Evolutionary conservation across 2,888 invertebrate species (phyloP).

Genomic region (Drosophila koepferae): DNA sequence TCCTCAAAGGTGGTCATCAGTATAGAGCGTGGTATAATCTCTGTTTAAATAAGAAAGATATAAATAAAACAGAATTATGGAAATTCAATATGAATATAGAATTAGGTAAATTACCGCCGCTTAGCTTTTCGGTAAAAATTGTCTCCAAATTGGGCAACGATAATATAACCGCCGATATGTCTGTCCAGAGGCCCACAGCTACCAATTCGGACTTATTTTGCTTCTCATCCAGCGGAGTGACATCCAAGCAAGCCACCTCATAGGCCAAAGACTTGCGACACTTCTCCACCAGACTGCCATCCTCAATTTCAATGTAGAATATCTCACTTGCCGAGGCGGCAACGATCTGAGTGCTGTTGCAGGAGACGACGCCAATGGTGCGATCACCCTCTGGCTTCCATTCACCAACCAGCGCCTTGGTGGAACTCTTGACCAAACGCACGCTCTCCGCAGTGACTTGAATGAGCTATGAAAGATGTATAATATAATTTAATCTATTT

Average conservation of each 20-base stretch:
- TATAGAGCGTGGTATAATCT: slow-evolving; percentile 98
- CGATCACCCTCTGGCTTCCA: slow-evolving; percentile 91
- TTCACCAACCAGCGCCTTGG: slow-evolving; percentile 89
- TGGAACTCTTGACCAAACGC: slow-evolving; percentile 89
- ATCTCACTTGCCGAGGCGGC: slow-evolving; percentile 95
- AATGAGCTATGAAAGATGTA: slow-evolving; percentile 85
- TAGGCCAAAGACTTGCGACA: slow-evolving; percentile 92
- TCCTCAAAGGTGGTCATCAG: slow-evolving; percentile 97
- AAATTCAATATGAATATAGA: background rate
- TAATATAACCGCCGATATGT: slow-evolving; percentile 95
- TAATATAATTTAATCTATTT: background rate
- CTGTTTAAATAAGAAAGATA: slow-evolving; percentile 85
- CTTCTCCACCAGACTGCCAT: slow-evolving; percentile 88
- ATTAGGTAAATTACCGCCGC: slow-evolving; percentile 88
- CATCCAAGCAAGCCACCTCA: slow-evolving; percentile 98
- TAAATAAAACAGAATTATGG: background rate
- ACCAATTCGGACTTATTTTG: slow-evolving; percentile 89
- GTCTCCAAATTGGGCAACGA: slow-evolving; percentile 92
- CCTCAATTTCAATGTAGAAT: slow-evolving; percentile 92
- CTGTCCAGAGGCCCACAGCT: slow-evolving; percentile 98
- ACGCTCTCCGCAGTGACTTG: slow-evolving; percentile 91
- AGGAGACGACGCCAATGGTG: slow-evolving; percentile 95
- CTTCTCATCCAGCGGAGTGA: slow-evolving; percentile 91
- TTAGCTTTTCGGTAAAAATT: slow-evolving; percentile 94
- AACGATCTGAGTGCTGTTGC: slow-evolving; percentile 91